Evolutionary conservation across 2,797 vertebrate genomes (phyloP), one percentile per base, ranked within the genome.

Genomic region (Anniella stebbinsi): DNA sequence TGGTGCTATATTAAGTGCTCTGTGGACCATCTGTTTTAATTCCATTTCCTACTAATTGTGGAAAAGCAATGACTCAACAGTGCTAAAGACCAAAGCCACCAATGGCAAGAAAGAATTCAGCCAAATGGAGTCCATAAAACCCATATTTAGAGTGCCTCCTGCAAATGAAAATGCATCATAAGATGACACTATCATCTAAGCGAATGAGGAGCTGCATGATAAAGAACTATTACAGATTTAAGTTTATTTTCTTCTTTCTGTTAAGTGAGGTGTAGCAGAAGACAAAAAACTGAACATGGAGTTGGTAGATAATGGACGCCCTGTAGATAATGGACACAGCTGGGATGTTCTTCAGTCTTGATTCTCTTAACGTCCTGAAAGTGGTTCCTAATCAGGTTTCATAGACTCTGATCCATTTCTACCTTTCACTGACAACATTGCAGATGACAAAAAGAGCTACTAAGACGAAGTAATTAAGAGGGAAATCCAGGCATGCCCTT

Each of bases 311-410:
- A 92, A 85, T 10, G 4, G 3, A 6, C 1, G 75, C 8, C 77
- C 60, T 23, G 1, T n/a, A n/a, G n/a, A n/a, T n/a, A n/a, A n/a
- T 1, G 77, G 54, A 88, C 48, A 67, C 17, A 23, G 0, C 9
- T 92, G 0, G 0, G 70, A 10, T 83, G 36, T 81, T 87, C 28
- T 8, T 90, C 11, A 25, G 0, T 10, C 91, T 89, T 89, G 33
- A 90, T 93, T 92, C 28, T 48, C 8, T 92, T 94, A 91, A 89
- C 7, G 87, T 13, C 6, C 17, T 66, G 87, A 54, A 17, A 87
- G 38, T 60, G 2, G 0, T 89, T 25, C 87, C 9, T 91, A 92
- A 93, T 87, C 69, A 90, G 17, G 57, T 93, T 89, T 87, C 86
- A 12, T 7, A 36, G 87, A 69, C 2, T 88, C 0, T 87, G 1